phyloP scores from a whole-genome alignment of 1,140 invertebrate genomes.

The Zaprionus nigranus region DNA sequence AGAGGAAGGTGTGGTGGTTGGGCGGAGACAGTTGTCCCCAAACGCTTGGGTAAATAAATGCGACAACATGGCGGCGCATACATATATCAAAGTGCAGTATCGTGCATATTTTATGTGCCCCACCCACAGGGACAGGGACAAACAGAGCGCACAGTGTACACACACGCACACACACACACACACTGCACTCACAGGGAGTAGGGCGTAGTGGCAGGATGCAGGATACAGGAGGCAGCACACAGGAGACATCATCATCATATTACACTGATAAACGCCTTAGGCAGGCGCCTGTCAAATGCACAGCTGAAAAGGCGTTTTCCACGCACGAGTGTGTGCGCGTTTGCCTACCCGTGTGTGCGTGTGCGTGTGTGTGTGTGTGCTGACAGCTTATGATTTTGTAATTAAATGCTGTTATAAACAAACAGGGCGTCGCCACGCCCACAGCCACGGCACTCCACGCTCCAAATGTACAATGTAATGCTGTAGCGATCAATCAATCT shows the following conservation, averaged over 20 bases:
- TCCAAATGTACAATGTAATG: conserved; percentile 5
- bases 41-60: conserved; percentile 71
- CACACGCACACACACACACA: not conserved
- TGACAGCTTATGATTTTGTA: conserved; percentile 79
- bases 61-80: conserved; percentile 60
- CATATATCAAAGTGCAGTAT: conserved; percentile 56
- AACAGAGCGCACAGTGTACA: conserved; percentile 9
- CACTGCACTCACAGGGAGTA: not conserved
- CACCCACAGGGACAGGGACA: conserved; percentile 30
- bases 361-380: conserved; percentile 26
- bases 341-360: not conserved
- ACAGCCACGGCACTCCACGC: not conserved
- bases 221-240: conserved; percentile 19
- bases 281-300: conserved; percentile 67
- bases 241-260: conserved; percentile 67
- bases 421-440: conserved; percentile 30
- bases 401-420: conserved; percentile 72
- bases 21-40: conserved; percentile 6
- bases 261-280: conserved; percentile 79
- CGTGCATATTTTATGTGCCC: conserved; percentile 52
- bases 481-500: conserved; percentile 49
- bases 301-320: conserved; percentile 62
- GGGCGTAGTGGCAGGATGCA: not conserved
- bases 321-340: conserved; percentile 25
- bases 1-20: not conserved